Base-by-base conservation (phyloP, 2,113 vertebrate species). In the Ophiodon elongatus region DNA sequence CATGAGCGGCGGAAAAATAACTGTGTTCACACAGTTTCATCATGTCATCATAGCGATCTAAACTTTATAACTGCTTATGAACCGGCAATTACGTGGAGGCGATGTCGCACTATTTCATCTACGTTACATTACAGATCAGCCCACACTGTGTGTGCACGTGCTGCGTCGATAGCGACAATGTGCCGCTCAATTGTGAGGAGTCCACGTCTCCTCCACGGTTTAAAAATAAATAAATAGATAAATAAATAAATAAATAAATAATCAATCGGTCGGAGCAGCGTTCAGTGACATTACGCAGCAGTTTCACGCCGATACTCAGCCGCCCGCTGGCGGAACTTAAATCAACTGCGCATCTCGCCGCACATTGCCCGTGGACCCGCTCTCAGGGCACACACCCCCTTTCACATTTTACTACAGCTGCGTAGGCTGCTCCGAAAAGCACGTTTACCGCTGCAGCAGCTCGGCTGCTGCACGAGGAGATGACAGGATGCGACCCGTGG, bases 301-400 rank as follows among this genome's bases (percentile, higher is more conserved):
- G 31, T 85, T 88, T 76, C 80, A 60, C 19, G 5, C n/a, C 47
- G 41, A 67, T 4, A 65, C 79, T 25, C 67, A 54, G 71, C 73
- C 59, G 72, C 69, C 39, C 71, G 43, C 83, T 69, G 80, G 73
- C 79, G 35, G 72, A 73, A 68, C 83, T 76, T 52, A 88, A 79
- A 91, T 83, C 81, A 93, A 93, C 74, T 94, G 94, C 94, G 95
- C 86, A 94, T 91, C 92, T 72, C 43, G 74, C 37, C 63, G 69
- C 70, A 71, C 70, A 72, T 68, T 31, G 74, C 10, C 81, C 73
- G 72, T 56, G 25, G 7, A 4, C 23, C 52, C 47, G 65, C 21
- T 85, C 69, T 25, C 59, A 59, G 41, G 64, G 85, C 13, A 83
- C 83, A 87, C 88, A 84, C 81, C 82, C 86, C 85, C 84, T 72